Base-by-base conservation (phyloP, 2,113 vertebrate genomes). In the Numenius arquata region DNA sequence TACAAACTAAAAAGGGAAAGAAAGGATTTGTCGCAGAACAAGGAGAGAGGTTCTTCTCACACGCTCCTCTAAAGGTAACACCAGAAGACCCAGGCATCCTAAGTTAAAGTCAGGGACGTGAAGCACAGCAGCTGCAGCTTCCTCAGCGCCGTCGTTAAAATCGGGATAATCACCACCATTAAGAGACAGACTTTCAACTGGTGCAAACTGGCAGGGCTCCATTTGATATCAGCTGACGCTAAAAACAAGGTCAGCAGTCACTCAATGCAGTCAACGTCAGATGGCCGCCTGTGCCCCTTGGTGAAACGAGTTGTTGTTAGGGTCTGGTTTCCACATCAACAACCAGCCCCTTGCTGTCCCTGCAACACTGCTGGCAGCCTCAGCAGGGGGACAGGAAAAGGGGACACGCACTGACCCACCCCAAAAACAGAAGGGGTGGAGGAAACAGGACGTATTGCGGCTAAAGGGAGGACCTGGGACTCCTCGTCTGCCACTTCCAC, bases 231-330 rank as follows among this genome's bases (percentile, higher is more conserved):
- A 97, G 95, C 94, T 97, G 96, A 96, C 0, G 2, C 75, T 79
- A 92, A 65, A 93, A 95, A 96, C 94, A 96, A 93, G 94, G 91
- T 95, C 92, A 95, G 94, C 92, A 95, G 89, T 96, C 92, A 95
- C 91, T 91, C 91, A 95, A 79, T 36, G 3, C 36, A 17, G 55
- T 87, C 96, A 91, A 76, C 34, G 50, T 96, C 94, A 96, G 92
- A 95, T 12, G 68, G 62, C 40, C 4, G 92, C 77, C 89, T 76
- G 89, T 76, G 92, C 62, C 77, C 79, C 67, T 89, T 22, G 72
- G 77, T 96, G 94, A 97, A 96, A 94, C 0, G 32, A 95, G 74
- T 4, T 97, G 83, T 93, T 96, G 91, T 96, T 90, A 94, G 58
- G 84, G 67, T 8, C 45, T n/a, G 45, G 78, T 66, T 89, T 89